Conservation (phyloP, 1,140 invertebrate species). For the Cydia strobilella region DNA sequence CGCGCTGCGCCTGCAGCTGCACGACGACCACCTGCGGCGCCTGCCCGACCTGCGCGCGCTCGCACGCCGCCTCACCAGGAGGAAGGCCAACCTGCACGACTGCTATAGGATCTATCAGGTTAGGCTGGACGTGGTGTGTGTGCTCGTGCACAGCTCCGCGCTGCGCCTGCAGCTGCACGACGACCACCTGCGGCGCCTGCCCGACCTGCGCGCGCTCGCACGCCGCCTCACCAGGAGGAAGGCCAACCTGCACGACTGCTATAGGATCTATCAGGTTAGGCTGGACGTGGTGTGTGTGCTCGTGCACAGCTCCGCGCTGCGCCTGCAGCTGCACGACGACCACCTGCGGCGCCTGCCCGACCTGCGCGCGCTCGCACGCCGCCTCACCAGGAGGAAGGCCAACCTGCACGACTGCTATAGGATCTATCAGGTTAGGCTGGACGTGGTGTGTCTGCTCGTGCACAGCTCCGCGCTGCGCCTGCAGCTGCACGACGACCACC, state of each 20-base stretch:
- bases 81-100: constrained; percentile 93
- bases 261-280: constrained; percentile 86
- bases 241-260: constrained; percentile 92
- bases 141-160: constrained; percentile 85
- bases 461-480: constrained; percentile 86
- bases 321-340: constrained; percentile 89
- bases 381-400: constrained; percentile 90
- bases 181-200: constrained; percentile 90
- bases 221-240: constrained; percentile 91
- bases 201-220: constrained; percentile 92
- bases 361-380: constrained; percentile 90
- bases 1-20: constrained; percentile 86
- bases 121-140: constrained; percentile 92
- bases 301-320: constrained; percentile 85
- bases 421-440: constrained; percentile 87
- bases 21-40: constrained; percentile 89
- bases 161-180: constrained; percentile 87
- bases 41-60: constrained; percentile 94
- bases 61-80: constrained; percentile 88
- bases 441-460: constrained; percentile 91
- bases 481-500: constrained; percentile 88
- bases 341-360: constrained; percentile 93
- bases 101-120: constrained; percentile 88
- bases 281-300: constrained; percentile 93
- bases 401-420: constrained; percentile 92